Evolutionary conservation across 2,888 invertebrate species (phyloP).

Genomic region (Noctua comes): DNA sequence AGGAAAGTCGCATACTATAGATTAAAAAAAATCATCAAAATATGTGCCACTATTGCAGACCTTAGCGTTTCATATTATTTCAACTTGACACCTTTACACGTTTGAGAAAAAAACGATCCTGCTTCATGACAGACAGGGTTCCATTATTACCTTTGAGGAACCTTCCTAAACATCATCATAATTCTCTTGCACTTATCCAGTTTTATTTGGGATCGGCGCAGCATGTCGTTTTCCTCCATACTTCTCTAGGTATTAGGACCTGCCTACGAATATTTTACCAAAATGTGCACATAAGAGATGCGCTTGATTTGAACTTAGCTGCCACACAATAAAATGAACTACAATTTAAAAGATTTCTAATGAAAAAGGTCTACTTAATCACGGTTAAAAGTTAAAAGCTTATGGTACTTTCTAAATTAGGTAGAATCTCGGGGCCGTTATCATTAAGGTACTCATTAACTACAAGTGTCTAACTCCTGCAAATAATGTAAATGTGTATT

Average conservation of each 20-base stretch:
- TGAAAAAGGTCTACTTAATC: background rate
- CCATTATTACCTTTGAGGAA: background rate
- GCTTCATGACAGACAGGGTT: background rate
- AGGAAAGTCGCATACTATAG: background rate
- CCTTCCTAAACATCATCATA: background rate
- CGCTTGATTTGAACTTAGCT: background rate
- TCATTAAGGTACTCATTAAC: slow-evolving; percentile 2
- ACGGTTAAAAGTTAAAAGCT: background rate
- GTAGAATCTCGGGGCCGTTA: background rate
- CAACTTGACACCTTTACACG: background rate
- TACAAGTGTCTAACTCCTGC: background rate
- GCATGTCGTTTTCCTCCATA: too few relatives aligned
- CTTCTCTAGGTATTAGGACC: too few relatives aligned
- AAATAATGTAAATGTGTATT: background rate
- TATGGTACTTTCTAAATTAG: background rate
- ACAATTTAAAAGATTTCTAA: background rate
- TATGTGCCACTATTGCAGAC: background rate
- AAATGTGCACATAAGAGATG: background rate
- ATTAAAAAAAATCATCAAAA: background rate
- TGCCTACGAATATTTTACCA: background rate
- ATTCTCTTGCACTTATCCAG: background rate
- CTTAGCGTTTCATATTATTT: background rate
- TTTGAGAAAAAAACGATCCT: background rate
- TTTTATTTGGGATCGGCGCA: background rate
- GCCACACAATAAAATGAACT: background rate